These are phyloP conservation scores for Neodontobutis hainanensis DNA, from an alignment of 2,113 vertebrate genomes.

Conservation along the genomic window DNA sequence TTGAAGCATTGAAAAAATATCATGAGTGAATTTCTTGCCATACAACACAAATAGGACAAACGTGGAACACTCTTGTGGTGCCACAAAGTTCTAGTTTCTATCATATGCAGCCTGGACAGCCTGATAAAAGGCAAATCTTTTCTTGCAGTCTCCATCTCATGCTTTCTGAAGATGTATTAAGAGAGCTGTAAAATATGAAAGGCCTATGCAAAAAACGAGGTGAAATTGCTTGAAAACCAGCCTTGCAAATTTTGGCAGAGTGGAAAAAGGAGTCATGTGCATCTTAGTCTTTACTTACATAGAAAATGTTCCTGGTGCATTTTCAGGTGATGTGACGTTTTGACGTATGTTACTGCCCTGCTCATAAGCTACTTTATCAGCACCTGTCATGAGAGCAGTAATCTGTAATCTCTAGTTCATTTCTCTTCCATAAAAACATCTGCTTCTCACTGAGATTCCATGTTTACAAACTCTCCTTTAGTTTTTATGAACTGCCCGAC, in stretches of 20 bases:
- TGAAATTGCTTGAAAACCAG: conserved; percentile 49
- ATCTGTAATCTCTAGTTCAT: conserved; percentile 28
- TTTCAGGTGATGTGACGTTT: conserved; percentile 48
- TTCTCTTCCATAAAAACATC: conserved; percentile 31
- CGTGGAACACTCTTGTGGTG: conserved; percentile 53
- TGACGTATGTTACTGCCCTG: conserved; percentile 47
- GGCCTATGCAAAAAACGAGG: conserved; percentile 49
- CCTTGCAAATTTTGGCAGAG: conserved; percentile 68
- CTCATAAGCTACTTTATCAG: conserved; percentile 53
- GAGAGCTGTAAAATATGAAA: conserved; percentile 51
- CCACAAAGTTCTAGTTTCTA: conserved; percentile 48
- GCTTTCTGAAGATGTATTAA: conserved; percentile 59
- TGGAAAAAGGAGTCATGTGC: conserved; percentile 47
- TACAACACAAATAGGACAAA: conserved; percentile 54
- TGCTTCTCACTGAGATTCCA: conserved; percentile 33
- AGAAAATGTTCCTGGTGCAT: conserved; percentile 45
- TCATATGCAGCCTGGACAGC: conserved; percentile 44
- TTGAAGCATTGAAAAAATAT: conserved; percentile 27
- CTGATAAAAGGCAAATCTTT: conserved; percentile 51
- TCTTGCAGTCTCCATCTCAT: conserved; percentile 54
- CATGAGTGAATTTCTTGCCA: conserved; percentile 50
- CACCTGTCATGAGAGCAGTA: conserved; percentile 23
- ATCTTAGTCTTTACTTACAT: conserved; percentile 34
- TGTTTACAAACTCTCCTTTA: conserved; percentile 46
- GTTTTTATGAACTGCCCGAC: conserved; percentile 41